Evolutionary conservation across 2,888 invertebrate species (phyloP).

Genomic region (Sicus ferrugineus): DNA sequence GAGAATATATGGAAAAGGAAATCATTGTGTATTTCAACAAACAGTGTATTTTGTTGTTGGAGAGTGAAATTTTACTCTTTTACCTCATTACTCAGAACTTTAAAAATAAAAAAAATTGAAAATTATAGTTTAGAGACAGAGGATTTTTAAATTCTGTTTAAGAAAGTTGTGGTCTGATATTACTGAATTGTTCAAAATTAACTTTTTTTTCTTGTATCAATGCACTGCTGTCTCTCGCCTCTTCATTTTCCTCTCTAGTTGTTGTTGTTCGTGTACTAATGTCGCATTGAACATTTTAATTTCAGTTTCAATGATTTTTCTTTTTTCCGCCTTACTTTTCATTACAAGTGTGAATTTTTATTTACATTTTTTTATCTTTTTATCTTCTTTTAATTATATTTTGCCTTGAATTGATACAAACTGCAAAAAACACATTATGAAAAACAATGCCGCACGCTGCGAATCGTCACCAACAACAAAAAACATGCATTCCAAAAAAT

Average conservation of each 20-base stretch:
- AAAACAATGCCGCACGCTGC: constrained; percentile 37
- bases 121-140: no score
- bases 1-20: no score
- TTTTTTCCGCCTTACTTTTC: constrained; percentile 39
- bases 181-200: no score
- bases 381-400: constrained; percentile 35
- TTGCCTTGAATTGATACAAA: constrained; percentile 38
- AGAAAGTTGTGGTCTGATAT: no score
- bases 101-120: background rate
- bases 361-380: constrained; percentile 40
- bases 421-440: constrained; percentile 35
- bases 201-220: background rate
- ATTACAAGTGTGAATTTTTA: constrained; percentile 34
- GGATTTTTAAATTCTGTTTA: no score
- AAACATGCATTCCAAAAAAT: constrained; percentile 21
- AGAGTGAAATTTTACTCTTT: no score
- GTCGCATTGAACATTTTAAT: constrained; percentile 2
- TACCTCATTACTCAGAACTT: no score
- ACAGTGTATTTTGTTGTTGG: no score
- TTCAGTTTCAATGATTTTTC: constrained; percentile 44
- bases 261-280: constrained; percentile 47
- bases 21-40: no score
- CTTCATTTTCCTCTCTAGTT: background rate
- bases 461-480: constrained; percentile 36
- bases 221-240: background rate